phyloP scores from a whole-genome alignment of 2,113 vertebrate species.

The Neoarius graeffei region DNA sequence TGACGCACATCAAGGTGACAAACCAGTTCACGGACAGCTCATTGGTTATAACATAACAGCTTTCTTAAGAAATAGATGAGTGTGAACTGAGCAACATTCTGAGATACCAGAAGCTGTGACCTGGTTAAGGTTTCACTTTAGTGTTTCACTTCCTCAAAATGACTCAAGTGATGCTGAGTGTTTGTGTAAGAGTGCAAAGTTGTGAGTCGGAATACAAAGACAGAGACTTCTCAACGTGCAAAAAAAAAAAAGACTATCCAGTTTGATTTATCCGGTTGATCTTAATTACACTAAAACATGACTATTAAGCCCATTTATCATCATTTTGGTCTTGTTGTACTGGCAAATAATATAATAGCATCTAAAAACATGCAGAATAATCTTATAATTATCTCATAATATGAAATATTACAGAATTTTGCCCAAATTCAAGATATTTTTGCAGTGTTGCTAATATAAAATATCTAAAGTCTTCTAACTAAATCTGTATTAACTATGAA shows the following conservation, averaged over 20 bases:
- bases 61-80: constrained; percentile 31
- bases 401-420: background rate
- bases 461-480: background rate
- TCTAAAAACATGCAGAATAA: background rate
- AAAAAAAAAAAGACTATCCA: too few species aligned
- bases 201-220: background rate
- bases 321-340: background rate
- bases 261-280: background rate
- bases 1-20: constrained; percentile 47
- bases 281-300: background rate
- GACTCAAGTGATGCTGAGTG: background rate
- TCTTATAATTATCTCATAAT: background rate
- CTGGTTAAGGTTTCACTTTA: constrained; percentile 25
- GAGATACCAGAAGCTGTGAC: constrained; percentile 19
- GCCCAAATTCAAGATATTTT: background rate
- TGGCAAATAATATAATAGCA: background rate
- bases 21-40: constrained; percentile 19
- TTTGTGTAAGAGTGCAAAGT: background rate
- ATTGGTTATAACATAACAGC: constrained; percentile 36
- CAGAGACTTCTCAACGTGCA: background rate
- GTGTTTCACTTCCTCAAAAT: constrained; percentile 34
- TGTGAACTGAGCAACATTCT: background rate
- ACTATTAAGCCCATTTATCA: background rate
- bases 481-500: too few species aligned
- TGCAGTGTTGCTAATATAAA: background rate